Base-by-base conservation (phyloP, 2,797 vertebrate species). In the Liparis tanakae region DNA sequence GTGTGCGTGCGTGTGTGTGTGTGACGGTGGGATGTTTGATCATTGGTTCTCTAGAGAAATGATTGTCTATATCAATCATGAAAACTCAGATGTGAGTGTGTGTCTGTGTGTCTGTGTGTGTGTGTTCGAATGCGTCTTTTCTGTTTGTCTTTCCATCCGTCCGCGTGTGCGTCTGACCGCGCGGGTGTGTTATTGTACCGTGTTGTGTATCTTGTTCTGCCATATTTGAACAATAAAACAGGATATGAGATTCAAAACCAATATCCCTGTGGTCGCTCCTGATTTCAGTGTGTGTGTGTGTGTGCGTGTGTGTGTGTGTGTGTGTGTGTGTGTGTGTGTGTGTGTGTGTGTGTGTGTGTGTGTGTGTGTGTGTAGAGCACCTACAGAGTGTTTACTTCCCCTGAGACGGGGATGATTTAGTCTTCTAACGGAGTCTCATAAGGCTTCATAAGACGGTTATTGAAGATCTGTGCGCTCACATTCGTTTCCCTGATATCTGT, bases 171-270 rank as follows among this genome's bases (percentile, higher is more conserved):
- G 67, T 70, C 58, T 18, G 80, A 68, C 50, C 20, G 66, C 8
- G 72, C 63, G 80, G 33, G 75, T 54, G 79, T 65, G 82, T 74
- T 71, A 72, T 88, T 89, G 84, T 85, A 82, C 74, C 68, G 74
- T 83, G 78, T 83, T 79, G 85, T 90, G 71, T 79, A 82, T 83
- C 84, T 84, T 80, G 81, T 87, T 79, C 78, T 85, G 87, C 83
- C 83, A 86, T 81, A 81, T 89, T 89, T 91, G 77, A 90, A 90
- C 89, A 93, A 93, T 93, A 91, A 93, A 93, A 88, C 85, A 81
- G 87, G 90, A 92, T 85, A 89, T 91, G 86, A 91, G 79, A 87
- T 83, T 90, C 65, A 74, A 79, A 91, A 87, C 80, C 80, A 87
- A 86, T 85, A 80, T 87, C 79, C 68, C 77, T 41, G 18, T 73